Evolutionary conservation across 2,797 vertebrate species (phyloP), one percentile per base, ranked within the genome.

Genomic region (Echiichthys vipera): DNA sequence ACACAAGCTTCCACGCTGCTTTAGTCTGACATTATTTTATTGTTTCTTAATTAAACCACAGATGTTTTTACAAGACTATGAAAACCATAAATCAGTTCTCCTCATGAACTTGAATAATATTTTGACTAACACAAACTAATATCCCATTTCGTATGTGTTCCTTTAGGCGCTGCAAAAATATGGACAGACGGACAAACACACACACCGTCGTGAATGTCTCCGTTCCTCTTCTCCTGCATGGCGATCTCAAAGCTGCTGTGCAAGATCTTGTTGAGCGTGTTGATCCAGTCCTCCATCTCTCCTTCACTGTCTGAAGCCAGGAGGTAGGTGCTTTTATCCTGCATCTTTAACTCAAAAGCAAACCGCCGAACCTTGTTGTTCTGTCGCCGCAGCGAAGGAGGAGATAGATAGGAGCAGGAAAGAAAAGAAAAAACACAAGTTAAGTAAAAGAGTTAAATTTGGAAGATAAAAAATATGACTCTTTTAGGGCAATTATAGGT

Each of bases 251-350:
- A 98, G 82, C 97, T 98, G 90, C 96, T 97, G 89, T 99, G 97
- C 14, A 99, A 92, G 88, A 99, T 99, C 94, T 97, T 98, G 89
- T 99, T 99, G 64, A 99, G 94, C 0, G 95, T 96, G 78, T 93
- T 93, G 86, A 98, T 96, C 98, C 98, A 99, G 15, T 99, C 98
- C 70, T 99, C 98, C 98, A 99, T 99, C 94, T 99, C 98, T 2
- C 75, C 89, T 68, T 99, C 98, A 1, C 96, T 95, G 80, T 99
- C 98, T 2, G 98, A 95, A 5, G 98, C 96, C 91, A 99, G 89
- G 78, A 99, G 96, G 84, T 98, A 99, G 59, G 95, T 96, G 80
- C 98, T 99, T 91, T 99, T 99, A 87, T 99, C 98, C 86, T 99
- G 98, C 98, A 99, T 99, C 95, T 98, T 99, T 80, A 99, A 95